Percentiles rank a stretch among this genome's conserved stretches.
phyloP scores from a whole-genome alignment of 2,888 invertebrate species.

The Amblyteles armatorius region DNA sequence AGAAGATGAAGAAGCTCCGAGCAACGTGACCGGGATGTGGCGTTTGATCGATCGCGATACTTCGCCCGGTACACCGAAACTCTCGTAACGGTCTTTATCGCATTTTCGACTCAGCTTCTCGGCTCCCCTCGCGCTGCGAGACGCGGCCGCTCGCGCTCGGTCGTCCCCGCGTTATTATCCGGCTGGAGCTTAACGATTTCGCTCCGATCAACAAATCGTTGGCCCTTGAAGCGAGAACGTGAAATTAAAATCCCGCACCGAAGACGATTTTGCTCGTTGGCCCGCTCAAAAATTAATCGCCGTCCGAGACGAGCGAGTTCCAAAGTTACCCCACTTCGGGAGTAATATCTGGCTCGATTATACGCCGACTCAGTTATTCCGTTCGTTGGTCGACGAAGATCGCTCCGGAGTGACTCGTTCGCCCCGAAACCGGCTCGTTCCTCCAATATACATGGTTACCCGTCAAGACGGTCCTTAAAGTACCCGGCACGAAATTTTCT shows the following conservation, averaged over 20 bases:
- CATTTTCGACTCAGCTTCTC: slow-evolving; percentile 55
- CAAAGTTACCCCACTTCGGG: too few relatives aligned
- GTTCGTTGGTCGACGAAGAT: too few relatives aligned
- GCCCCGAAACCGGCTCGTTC: too few relatives aligned
- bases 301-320: too few relatives aligned
- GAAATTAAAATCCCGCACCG: background rate
- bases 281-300: too few relatives aligned
- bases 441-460: too few relatives aligned
- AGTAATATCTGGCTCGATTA: too few relatives aligned
- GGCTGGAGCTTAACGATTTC: slow-evolving; percentile 23
- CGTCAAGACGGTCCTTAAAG: background rate
- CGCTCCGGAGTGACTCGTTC: too few relatives aligned
- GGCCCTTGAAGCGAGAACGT: background rate
- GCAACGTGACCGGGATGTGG: slow-evolving; percentile 68
- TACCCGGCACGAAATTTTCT: background rate
- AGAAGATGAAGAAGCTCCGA: slow-evolving; percentile 9
- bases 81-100: slow-evolving; percentile 73
- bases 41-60: slow-evolving; percentile 77
- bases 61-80: slow-evolving; percentile 45
- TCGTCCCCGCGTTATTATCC: slow-evolving; percentile 31
- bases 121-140: background rate
- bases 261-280: too few relatives aligned
- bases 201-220: slow-evolving; percentile 8
- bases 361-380: too few relatives aligned
- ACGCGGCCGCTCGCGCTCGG: background rate